Evolutionary conservation across 1,140 invertebrate genomes (phyloP).

Genomic region (Listronotus oregonensis): DNA sequence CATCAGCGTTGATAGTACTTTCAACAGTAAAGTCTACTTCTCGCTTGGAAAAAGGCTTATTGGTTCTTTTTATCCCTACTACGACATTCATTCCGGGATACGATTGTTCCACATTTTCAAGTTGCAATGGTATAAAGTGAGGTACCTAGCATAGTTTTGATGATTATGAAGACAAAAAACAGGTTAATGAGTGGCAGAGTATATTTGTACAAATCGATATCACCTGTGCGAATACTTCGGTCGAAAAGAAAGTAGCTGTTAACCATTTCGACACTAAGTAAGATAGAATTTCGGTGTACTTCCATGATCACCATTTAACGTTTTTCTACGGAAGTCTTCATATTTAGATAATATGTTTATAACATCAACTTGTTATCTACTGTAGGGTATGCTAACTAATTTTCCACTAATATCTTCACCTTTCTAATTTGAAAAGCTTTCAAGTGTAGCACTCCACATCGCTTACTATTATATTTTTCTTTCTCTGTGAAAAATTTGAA

Average conservation of each 20-base stretch:
- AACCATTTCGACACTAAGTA: conserved; percentile 45
- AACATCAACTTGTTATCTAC: too few relatives aligned
- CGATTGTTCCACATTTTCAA: background rate
- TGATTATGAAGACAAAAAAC: conserved; percentile 40
- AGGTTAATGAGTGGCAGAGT: conserved; percentile 37
- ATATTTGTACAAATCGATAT: conserved; percentile 41
- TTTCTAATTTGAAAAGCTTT: too few relatives aligned
- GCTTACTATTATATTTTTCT: too few relatives aligned
- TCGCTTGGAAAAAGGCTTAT: conserved; percentile 40
- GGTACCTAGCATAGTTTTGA: conserved; percentile 34
- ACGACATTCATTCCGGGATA: conserved; percentile 2
- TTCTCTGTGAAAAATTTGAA: too few relatives aligned
- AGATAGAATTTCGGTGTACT: conserved; percentile 45
- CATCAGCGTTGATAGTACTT: conserved; percentile 40
- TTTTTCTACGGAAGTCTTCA: conserved; percentile 10
- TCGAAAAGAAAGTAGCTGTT: conserved; percentile 46
- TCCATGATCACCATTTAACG: conserved; percentile 33
- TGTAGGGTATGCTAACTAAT: too few relatives aligned
- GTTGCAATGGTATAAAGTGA: conserved; percentile 19
- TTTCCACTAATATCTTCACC: too few relatives aligned
- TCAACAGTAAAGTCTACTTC: conserved; percentile 45
- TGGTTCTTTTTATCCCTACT: conserved; percentile 41
- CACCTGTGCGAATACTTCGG: conserved; percentile 38
- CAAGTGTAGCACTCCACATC: too few relatives aligned
- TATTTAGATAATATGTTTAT: background rate